Evolutionary conservation across 2,888 invertebrate species (phyloP), one percentile per base, ranked within the genome.

Genomic region (Meiosimyza platycephala): DNA sequence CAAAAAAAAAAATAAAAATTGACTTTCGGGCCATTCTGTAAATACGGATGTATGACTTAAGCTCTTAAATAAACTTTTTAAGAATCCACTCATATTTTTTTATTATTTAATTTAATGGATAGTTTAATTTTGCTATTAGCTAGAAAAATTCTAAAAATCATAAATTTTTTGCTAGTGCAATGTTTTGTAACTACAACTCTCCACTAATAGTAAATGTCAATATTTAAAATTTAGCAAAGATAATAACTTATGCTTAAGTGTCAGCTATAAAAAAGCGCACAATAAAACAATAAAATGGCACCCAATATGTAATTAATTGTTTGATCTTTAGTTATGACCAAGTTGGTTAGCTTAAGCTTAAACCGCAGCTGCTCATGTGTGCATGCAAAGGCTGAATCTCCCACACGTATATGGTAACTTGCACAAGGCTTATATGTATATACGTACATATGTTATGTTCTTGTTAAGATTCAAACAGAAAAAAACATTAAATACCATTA

Each of bases 381-480:
- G 15, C 22, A 64, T 64, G 50, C 22, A 15, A 48, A 40, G 22
- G 33, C 9, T 55, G 50, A 28, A 50, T 64, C 64, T 57, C 51
- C 59, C 66, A 52, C 40, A 40, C 66, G 52, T 48, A 59, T 66
- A 66, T 63, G 72, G 72, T 47, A 72, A 51, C 72, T 68, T 72
- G 72, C 63, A 62, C 62, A 68, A 72, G 72, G 68, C 66, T 40
- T 9, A 9, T 40, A 40, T 9, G 1, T 40, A 40, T 9, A 9
- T 40, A 9, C 5, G 40, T 9, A 40, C 40, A 40, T 40, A 22
- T 22, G 3, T 40, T 40, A 28, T 28, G 4, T 40, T 40, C 9
- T 40, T 40, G 9, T 1, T 40, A 40, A 40, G 9, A 40, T 9
- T 40, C 9, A 40, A 40, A 40, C 40, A 22, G 22, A 22, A 22